phyloP scores from a whole-genome alignment of 2,797 vertebrate genomes.

The Malurus leucopterus region DNA sequence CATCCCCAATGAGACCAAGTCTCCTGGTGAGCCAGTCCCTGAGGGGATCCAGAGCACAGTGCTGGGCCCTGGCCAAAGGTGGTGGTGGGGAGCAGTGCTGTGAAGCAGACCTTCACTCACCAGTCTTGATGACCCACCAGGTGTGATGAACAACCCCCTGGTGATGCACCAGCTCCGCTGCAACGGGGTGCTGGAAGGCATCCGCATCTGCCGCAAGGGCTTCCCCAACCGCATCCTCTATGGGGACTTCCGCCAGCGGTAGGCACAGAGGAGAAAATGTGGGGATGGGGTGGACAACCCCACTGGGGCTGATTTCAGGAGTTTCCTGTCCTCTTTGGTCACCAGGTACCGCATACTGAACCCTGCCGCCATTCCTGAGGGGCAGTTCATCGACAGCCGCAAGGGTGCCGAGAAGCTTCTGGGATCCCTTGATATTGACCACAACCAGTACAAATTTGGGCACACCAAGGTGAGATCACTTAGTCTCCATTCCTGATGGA shows the following conservation, averaged over 20 bases:
- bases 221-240: constrained; percentile 89
- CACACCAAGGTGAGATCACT: background rate
- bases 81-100: background rate
- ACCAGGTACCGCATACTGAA: constrained; percentile 19
- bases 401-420: background rate
- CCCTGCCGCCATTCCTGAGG: background rate
- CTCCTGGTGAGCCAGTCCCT: background rate
- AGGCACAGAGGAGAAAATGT: background rate
- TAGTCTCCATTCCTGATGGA: background rate
- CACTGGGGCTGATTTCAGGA: background rate
- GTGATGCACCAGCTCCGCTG: constrained; percentile 93
- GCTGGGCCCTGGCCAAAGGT: background rate
- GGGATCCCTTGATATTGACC: constrained; percentile 8
- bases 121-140: background rate
- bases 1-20: constrained; percentile 56
- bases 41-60: background rate
- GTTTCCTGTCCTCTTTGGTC: background rate
- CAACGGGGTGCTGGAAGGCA: constrained; percentile 87
- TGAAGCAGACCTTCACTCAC: background rate
- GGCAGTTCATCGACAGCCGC: constrained; percentile 18
- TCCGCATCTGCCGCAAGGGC: constrained; percentile 89
- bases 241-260: constrained; percentile 89
- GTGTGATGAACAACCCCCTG: constrained; percentile 85
- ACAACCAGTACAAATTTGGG: constrained; percentile 26
- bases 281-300: background rate